A percentile compares a stretch with the other conserved stretches of the same genome.
Conservation (phyloP, 2,888 invertebrate genomes). For the Alcis repandata region DNA sequence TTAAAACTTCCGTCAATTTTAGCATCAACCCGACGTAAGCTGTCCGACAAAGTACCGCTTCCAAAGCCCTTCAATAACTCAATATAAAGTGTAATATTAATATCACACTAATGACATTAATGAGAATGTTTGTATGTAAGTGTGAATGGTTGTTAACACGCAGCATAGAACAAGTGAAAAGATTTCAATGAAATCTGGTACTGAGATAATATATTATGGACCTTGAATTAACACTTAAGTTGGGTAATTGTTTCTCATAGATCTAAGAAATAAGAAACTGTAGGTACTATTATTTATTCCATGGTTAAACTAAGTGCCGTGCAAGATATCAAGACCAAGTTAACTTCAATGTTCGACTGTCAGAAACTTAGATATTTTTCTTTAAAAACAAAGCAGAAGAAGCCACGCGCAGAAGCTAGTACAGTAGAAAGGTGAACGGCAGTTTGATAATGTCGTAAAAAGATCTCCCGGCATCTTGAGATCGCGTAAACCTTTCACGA, state of each 20-base stretch:
- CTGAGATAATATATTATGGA: too few relatives aligned
- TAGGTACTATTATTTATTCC: too few relatives aligned
- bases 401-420: conserved; percentile 1
- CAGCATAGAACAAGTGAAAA: too few relatives aligned
- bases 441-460: conserved; percentile 71
- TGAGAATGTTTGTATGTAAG: neutral
- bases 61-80: conserved; percentile 70
- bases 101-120: neutral
- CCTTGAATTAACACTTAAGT: too few relatives aligned
- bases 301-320: too few relatives aligned
- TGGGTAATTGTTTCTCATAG: too few relatives aligned
- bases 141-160: neutral
- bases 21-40: conserved; percentile 17
- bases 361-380: neutral
- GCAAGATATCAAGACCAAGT: too few relatives aligned
- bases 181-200: too few relatives aligned
- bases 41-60: conserved; percentile 37
- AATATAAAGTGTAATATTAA: conserved; percentile 63
- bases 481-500: conserved; percentile 82
- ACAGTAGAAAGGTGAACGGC: conserved; percentile 71
- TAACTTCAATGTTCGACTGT: too few relatives aligned
- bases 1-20: conserved; percentile 21
- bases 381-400: conserved; percentile 1
- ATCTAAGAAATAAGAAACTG: too few relatives aligned
- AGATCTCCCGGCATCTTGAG: conserved; percentile 81